Conservation (phyloP, 2,888 invertebrate genomes). For the Chymomyza amoena region DNA sequence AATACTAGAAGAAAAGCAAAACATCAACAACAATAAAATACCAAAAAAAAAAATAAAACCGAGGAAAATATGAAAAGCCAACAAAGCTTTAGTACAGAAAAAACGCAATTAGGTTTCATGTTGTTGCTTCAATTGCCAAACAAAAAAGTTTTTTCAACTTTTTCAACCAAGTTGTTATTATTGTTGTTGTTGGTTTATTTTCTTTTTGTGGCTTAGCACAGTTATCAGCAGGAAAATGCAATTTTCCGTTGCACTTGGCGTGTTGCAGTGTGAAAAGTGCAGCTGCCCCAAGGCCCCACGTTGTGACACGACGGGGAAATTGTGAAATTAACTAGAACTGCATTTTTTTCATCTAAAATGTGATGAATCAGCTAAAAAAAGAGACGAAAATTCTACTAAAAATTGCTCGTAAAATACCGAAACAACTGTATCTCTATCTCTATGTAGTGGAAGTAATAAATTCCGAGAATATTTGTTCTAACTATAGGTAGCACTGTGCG, state of each 20-base stretch:
- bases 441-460: background rate
- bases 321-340: background rate
- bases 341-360: background rate
- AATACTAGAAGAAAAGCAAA: slow-evolving; percentile 2
- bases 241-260: slow-evolving; percentile 22
- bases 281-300: background rate
- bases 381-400: background rate
- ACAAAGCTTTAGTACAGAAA: background rate
- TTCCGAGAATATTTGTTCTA: background rate
- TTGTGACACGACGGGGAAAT: background rate
- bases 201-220: background rate
- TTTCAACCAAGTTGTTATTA: slow-evolving; percentile 1
- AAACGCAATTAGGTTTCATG: slow-evolving; percentile 44
- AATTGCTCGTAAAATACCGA: background rate
- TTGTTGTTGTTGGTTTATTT: background rate
- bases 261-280: slow-evolving; percentile 4
- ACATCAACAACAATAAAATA: slow-evolving; percentile 12
- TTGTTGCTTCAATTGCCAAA: slow-evolving; percentile 34
- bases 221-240: slow-evolving; percentile 7
- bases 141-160: slow-evolving; percentile 33
- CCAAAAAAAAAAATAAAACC: background rate
- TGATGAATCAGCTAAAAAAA: background rate
- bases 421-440: background rate
- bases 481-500: background rate
- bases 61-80: slow-evolving; percentile 4